These are phyloP conservation scores for Columba janthina DNA, from an alignment of 2,113 vertebrate genomes.

Conservation along the genomic window DNA sequence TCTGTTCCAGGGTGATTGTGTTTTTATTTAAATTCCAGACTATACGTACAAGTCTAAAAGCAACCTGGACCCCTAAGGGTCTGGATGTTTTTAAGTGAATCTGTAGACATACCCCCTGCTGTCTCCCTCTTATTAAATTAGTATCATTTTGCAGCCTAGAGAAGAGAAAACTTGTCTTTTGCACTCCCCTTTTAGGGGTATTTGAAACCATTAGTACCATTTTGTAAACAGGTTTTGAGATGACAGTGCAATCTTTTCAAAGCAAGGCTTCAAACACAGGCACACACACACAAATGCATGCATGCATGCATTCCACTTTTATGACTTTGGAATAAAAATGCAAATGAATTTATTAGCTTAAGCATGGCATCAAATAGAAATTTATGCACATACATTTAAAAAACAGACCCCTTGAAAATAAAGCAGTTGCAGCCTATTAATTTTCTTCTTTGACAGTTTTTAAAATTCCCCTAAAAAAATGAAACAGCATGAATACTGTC, in stretches of 20 bases:
- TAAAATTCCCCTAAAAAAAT: conserved; percentile 81
- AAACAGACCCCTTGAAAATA: conserved; percentile 77
- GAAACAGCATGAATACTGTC: conserved; percentile 89
- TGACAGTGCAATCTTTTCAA: conserved; percentile 41
- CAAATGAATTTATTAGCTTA: conserved; percentile 81
- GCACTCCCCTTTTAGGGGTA: not conserved
- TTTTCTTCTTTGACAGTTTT: conserved; percentile 83
- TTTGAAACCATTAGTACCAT: conserved; percentile 29
- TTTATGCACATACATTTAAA: conserved; percentile 81
- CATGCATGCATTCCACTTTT: conserved; percentile 25
- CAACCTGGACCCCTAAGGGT: not conserved
- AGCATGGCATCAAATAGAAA: conserved; percentile 77
- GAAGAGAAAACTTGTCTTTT: conserved; percentile 28
- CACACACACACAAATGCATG: not conserved
- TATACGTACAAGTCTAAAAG: not conserved
- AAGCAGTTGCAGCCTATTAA: conserved; percentile 79
- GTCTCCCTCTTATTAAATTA: conserved; percentile 42
- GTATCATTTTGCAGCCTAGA: not conserved
- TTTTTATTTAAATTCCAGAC: conserved; percentile 47
- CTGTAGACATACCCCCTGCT: not conserved
- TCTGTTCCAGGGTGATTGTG: not conserved
- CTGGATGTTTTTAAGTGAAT: conserved; percentile 4
- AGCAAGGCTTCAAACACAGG: conserved; percentile 27
- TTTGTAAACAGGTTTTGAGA: conserved; percentile 59
- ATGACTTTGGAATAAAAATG: conserved; percentile 79